Percentiles rank a stretch among this genome's conserved stretches.
These are phyloP conservation scores for Rhinoptilus africanus DNA, from an alignment of 2,113 vertebrate genomes.

Conservation along the genomic window DNA sequence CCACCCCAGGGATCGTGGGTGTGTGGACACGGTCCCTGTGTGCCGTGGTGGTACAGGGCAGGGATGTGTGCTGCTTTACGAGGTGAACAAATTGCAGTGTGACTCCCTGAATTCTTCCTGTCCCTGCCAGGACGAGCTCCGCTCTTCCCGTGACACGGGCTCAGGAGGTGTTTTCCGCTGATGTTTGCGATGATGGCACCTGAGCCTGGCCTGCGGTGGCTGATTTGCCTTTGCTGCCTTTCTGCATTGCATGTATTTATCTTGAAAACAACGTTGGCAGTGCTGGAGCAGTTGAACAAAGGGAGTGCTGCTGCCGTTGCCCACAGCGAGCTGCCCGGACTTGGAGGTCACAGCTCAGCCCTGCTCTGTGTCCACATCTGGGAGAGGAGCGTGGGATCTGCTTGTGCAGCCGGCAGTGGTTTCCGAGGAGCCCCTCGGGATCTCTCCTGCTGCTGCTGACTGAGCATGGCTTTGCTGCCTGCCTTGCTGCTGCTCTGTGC, in stretches of 20 bases:
- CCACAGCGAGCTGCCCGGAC: neutral
- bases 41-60: too few species aligned
- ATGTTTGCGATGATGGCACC: neutral
- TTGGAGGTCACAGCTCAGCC: neutral
- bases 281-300: neutral
- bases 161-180: too few species aligned
- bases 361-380: neutral
- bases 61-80: rapidly evolving
- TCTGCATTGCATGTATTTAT: neutral
- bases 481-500: neutral
- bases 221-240: neutral
- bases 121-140: neutral
- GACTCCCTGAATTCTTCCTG: too few species aligned
- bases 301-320: neutral
- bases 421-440: neutral
- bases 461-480: neutral
- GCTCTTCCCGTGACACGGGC: neutral
- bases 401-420: neutral
- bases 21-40: too few species aligned
- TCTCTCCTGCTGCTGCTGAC: neutral
- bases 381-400: neutral
- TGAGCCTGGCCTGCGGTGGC: too few species aligned
- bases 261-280: rapidly evolving
- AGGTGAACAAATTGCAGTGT: neutral
- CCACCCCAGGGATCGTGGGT: too few species aligned